A percentile compares a stretch with the other conserved stretches of the same genome.
Evolutionary conservation across 2,797 vertebrate genomes (phyloP).

Genomic region (Benthosema pterotum): DNA sequence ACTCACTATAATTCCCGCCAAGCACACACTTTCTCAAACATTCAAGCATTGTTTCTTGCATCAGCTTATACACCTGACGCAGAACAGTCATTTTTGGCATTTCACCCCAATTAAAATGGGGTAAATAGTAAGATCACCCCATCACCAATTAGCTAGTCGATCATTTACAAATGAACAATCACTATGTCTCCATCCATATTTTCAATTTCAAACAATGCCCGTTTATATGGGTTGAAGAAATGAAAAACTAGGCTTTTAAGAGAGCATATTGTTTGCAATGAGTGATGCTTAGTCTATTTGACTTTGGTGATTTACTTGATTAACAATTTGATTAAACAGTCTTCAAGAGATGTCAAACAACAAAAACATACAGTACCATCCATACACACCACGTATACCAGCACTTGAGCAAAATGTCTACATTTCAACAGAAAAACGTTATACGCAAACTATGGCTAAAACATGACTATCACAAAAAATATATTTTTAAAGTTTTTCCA

Average conservation of each 20-base stretch:
- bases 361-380: not conserved
- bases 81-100: not conserved
- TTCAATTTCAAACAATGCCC: not conserved
- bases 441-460: slow-evolving; percentile 7
- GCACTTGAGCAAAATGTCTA: not conserved
- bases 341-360: slow-evolving; percentile 14
- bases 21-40: too few species aligned
- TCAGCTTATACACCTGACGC: not conserved
- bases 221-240: too few species aligned
- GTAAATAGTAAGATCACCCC: not conserved
- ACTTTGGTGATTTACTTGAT: not conserved
- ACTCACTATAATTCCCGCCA: too few species aligned
- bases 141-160: not conserved
- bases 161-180: not conserved
- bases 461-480: not conserved
- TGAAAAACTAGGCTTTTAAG: not conserved
- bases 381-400: not conserved
- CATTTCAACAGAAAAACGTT: slow-evolving; percentile 1
- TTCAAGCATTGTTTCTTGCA: not conserved
- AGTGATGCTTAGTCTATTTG: not conserved
- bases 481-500: not conserved
- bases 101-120: not conserved
- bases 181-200: not conserved
- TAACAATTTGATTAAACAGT: too few species aligned
- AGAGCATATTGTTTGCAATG: not conserved